A percentile compares a stretch with the other conserved stretches of the same genome.
phyloP scores from a whole-genome alignment of 1,140 invertebrate genomes.

The Stegodyphus dumicola region DNA sequence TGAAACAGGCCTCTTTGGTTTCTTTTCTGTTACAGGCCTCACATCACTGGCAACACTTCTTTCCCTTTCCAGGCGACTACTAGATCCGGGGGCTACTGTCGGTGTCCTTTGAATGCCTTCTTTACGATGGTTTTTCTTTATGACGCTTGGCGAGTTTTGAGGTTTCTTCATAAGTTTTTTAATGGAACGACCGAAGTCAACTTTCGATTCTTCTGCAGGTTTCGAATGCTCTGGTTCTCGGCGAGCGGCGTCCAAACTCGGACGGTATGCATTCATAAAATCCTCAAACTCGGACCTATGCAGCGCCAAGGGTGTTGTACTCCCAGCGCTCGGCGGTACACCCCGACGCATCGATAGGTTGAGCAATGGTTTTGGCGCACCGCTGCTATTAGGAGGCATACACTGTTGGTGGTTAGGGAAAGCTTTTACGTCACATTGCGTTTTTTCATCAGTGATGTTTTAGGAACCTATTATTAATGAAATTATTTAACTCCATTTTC shows the following conservation, averaged over 20 bases:
- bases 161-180: slow-evolving; percentile 44
- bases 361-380: background rate
- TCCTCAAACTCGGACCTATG: slow-evolving; percentile 56
- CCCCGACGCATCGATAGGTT: slow-evolving; percentile 47
- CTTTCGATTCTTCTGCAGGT: slow-evolving; percentile 15
- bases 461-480: too few species aligned
- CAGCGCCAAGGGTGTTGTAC: slow-evolving; percentile 17
- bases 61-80: slow-evolving; percentile 15
- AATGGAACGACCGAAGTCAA: slow-evolving; percentile 46
- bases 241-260: slow-evolving; percentile 8
- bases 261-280: slow-evolving; percentile 48
- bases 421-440: too few species aligned
- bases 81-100: background rate
- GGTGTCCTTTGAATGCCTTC: slow-evolving; percentile 37
- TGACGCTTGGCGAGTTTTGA: slow-evolving; percentile 7
- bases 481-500: too few species aligned
- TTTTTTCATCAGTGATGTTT: too few species aligned
- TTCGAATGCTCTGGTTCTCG: slow-evolving; percentile 10
- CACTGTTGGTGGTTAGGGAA: background rate
- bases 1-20: slow-evolving; percentile 36
- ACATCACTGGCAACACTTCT: slow-evolving; percentile 30
- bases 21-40: slow-evolving; percentile 7
- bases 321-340: slow-evolving; percentile 29
- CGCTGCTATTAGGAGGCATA: slow-evolving; percentile 53
- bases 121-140: slow-evolving; percentile 20